Evolutionary conservation across 2,797 vertebrate species (phyloP), one percentile per base, ranked within the genome.

Genomic region (Xerus rutilus): DNA sequence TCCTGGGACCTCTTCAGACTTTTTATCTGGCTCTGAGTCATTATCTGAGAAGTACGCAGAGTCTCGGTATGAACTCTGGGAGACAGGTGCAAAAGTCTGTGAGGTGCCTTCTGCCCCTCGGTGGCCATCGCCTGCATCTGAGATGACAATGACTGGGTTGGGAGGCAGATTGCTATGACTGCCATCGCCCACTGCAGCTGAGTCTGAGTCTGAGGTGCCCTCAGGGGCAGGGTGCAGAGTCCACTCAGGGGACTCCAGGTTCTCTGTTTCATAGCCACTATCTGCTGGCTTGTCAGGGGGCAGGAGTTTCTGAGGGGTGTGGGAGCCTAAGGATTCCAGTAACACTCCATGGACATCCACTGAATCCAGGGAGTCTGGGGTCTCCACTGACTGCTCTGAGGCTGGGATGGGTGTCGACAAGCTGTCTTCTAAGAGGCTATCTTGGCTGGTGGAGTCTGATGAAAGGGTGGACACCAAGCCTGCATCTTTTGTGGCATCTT

Each of bases 21-120:
- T 99, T 98, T 99, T 99, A 92, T 99, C 99, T 0, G 99, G 98
- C 94, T 99, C 99, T 0, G 99, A 99, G 95, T 99, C 99, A 13
- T 99, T 99, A 97, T 99, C 99, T 8, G 99, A 99, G 97, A 99
- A 99, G 98, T 99, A 99, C 1, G 99, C 99, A 1, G 99, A 99
- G 98, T 99, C 99, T 97, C 99, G 98, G 47, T 99, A 99, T 0
- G 99, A 99, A 97, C 98, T 98, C 73, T 99, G 98, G 93, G 93
- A 99, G 82, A 98, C 98, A 39, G 98, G 97, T 14, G 98, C 95
- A 23, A 97, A 91, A 3, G 98, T 98, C 94, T 99, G 99, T 0
- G 97, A 86, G 52, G 98, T 97, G 59, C 94, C 97, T 87, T 98
- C 98, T n/a, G 97, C 96, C n/a, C 98, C 98, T 39, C 81, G 57